Evolutionary conservation across 1,140 invertebrate genomes (phyloP), one percentile per base, ranked within the genome.

Genomic region (Chymomyza costata): DNA sequence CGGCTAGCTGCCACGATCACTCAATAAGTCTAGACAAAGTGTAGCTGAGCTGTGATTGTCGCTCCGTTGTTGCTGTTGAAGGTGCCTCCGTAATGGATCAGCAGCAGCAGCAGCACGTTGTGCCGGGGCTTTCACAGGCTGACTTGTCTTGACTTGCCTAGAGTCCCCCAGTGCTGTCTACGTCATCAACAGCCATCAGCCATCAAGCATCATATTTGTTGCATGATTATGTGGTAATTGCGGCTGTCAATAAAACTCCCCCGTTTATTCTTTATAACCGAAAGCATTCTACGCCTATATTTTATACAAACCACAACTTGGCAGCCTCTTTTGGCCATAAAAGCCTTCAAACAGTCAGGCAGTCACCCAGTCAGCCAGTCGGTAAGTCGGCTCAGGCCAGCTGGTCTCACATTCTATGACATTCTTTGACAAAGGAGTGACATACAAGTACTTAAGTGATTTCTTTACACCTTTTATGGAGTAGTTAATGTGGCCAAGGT

Each of bases 161-260:
- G 32, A 14, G 43, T 50, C 53, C 61, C 53, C 60, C 57, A 28
- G 10, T 10, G 25, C 10, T 28, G 25, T 65, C 68, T 62, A 73
- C 68, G 68, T 74, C 69, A 74, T 73, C 69, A 54, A 40, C 54
- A 58, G 17, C 51, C 38, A n/a, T n/a, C 62, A 49, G 50, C 49
- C 55, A 58, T 46, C 49, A 59, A 53, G 34, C 71, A 76, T 80
- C 73, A 80, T 80, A 80, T 80, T 80, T 80, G 73, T 80, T 80
- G 73, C 73, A 80, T 80, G 73, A 80, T 80, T 80, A 81, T 81
- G 70, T 82, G 78, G 78, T 82, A 82, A 82, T 82, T 82, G 78
- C 78, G 78, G 78, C 78, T 82, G 78, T 82, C 78, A 82, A 82
- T 82, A 82, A 82, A 82, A 82, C 78, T 82, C 78, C 78, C 78